phyloP scores from a whole-genome alignment of 2,113 vertebrate genomes.

The Syrmaticus mikado region DNA sequence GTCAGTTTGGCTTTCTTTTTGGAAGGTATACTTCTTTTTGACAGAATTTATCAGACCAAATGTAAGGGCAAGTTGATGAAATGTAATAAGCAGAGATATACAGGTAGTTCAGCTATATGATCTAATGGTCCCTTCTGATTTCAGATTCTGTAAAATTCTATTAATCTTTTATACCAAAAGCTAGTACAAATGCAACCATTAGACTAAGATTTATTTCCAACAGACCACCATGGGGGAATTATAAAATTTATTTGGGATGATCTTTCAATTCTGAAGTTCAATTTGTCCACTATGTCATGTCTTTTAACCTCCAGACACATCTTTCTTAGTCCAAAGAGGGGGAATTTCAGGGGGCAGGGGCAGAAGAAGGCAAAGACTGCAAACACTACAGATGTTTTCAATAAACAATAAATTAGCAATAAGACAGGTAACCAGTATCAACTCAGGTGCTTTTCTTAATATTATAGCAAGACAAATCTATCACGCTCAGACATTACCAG shows the following conservation, averaged over 20 bases:
- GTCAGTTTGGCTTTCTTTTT: not conserved
- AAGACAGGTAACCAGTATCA: not conserved
- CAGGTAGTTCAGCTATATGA: not conserved
- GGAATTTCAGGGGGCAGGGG: not conserved
- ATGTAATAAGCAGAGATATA: not conserved
- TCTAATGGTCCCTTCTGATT: not conserved
- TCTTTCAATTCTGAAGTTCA: constrained; percentile 41
- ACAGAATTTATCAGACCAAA: not conserved
- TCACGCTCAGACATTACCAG: not conserved
- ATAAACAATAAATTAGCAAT: not conserved
- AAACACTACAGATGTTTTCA: constrained; percentile 15
- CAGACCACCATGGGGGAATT: constrained; percentile 27
- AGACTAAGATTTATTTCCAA: constrained; percentile 65
- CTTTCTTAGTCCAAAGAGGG: constrained; percentile 21
- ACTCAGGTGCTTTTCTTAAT: not conserved
- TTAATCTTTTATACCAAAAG: constrained; percentile 20
- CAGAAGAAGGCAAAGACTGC: not conserved
- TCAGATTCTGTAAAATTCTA: constrained; percentile 9
- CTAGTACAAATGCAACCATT: not conserved
- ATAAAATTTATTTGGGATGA: constrained; percentile 55
- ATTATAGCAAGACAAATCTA: not conserved
- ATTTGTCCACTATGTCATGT: constrained; percentile 5
- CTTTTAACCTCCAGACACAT: constrained; percentile 27
- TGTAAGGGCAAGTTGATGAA: not conserved
- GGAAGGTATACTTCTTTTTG: not conserved